A percentile compares a stretch with the other conserved stretches of the same genome.
These are phyloP conservation scores for Himalopsyche anomala DNA, from an alignment of 2,888 invertebrate genomes.

Conservation along the genomic window DNA sequence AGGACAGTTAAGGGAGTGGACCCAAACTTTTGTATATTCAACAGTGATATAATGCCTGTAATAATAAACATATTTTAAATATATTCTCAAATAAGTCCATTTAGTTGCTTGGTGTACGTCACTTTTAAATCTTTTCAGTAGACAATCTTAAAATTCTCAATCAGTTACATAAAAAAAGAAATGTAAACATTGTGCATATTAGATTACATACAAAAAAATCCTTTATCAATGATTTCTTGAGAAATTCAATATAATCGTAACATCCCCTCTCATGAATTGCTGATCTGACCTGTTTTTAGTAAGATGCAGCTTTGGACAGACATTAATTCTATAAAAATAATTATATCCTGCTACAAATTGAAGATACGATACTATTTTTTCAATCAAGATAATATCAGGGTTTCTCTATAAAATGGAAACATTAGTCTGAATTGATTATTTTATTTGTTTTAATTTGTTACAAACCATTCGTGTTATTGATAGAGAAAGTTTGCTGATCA, in stretches of 20 bases:
- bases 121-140: too few relatives aligned
- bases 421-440: background rate
- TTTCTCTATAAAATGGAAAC: background rate
- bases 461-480: constrained; percentile 71
- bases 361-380: too few relatives aligned
- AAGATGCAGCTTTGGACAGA: background rate
- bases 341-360: background rate
- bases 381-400: too few relatives aligned
- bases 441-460: background rate
- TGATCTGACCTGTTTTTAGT: background rate
- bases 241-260: too few relatives aligned
- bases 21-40: constrained; percentile 85
- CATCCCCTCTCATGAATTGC: too few relatives aligned
- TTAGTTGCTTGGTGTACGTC: too few relatives aligned
- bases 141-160: too few relatives aligned
- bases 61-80: background rate
- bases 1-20: constrained; percentile 82
- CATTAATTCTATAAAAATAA: background rate
- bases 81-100: background rate
- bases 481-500: constrained; percentile 84
- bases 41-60: constrained; percentile 80
- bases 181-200: too few relatives aligned
- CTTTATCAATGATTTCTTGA: too few relatives aligned
- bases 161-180: too few relatives aligned
- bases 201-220: too few relatives aligned